Base-by-base conservation (phyloP, 2,888 invertebrate genomes). In the Synanthedon tipuliformis region DNA sequence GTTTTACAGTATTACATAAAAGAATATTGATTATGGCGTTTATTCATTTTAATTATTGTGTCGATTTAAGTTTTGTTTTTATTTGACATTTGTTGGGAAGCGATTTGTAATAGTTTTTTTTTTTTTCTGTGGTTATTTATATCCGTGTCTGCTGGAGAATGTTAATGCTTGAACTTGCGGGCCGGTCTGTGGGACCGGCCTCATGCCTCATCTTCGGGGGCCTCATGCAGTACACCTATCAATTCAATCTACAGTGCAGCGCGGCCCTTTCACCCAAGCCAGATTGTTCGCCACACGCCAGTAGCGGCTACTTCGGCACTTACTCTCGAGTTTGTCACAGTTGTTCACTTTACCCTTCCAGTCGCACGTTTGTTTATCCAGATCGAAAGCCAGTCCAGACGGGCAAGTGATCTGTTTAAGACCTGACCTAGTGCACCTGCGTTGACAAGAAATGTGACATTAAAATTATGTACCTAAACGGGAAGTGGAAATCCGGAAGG, bases 281-380 rank as follows among this genome's bases (percentile, higher is more conserved):
- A 71, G 71, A 68, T 81, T 85, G 83, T 76, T 81, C 73, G 81
- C 82, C 81, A 82, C 76, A 71, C 81, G 81, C 80, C 78, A 80
- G 78, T 81, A 84, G 78, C 78, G 75, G 78, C 73, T 73, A 69
- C 75, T 72, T 79, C 82, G 79, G 75, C 89, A 93, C 96, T 96
- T 95, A 97, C 96, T 96, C 93, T 96, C 96, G 88, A 95, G 91
- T 90, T 93, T 94, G 91, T 95, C 94, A 93, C 96, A 97, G 93
- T 94, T 96, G 91, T 90, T 92, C 91, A 97, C 97, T 93, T 96
- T 95, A 91, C 95, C 95, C 92, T 96, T 96, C 97, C 97, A 97
- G 92, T 97, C 96, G 90, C 97, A 97, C 87, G 96, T 97, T 91
- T 97, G 97, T 92, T 96, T 96, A 90, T 95, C 94, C 90, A 97